phyloP scores from a whole-genome alignment of 2,888 invertebrate species.

The Epinotia demarniana region DNA sequence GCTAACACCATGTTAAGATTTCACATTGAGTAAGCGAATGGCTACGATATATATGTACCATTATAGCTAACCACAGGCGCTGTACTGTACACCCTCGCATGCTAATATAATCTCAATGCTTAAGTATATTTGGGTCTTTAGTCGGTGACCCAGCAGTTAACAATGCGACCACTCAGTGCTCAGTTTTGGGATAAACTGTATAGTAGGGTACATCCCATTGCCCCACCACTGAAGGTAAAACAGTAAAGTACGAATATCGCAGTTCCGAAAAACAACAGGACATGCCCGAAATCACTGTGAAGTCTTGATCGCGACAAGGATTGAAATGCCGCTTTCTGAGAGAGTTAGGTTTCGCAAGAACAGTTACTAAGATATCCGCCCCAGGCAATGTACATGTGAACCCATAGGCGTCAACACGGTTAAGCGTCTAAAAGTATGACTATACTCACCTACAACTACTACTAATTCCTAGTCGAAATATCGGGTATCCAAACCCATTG shows the following conservation, averaged over 20 bases:
- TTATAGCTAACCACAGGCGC: slow-evolving; percentile 26
- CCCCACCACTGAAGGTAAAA: not conserved
- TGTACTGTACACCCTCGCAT: slow-evolving; percentile 27
- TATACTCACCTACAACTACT: slow-evolving; percentile 68
- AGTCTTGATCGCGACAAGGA: slow-evolving; percentile 3
- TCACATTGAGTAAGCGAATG: slow-evolving; percentile 74
- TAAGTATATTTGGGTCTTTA: slow-evolving; percentile 20
- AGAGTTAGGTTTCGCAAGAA: slow-evolving; percentile 9
- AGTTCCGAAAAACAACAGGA: slow-evolving; percentile 17
- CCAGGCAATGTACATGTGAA: slow-evolving; percentile 56
- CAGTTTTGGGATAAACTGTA: slow-evolving; percentile 23
- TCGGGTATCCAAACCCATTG: slow-evolving; percentile 68
- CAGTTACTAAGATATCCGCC: slow-evolving; percentile 19
- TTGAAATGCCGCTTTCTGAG: not conserved
- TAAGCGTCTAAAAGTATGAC: slow-evolving; percentile 73
- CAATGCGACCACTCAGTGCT: not conserved
- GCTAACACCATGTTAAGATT: slow-evolving; percentile 64
- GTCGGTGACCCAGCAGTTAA: slow-evolving; percentile 20
- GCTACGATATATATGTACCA: slow-evolving; percentile 55
- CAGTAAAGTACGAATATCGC: not conserved
- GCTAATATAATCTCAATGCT: slow-evolving; percentile 42
- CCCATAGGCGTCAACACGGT: slow-evolving; percentile 69
- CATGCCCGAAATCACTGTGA: not conserved
- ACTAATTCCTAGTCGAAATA: slow-evolving; percentile 71
- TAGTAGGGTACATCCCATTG: slow-evolving; percentile 3